Conservation (phyloP, 2,888 invertebrate species). For the Amblyteles armatorius region DNA sequence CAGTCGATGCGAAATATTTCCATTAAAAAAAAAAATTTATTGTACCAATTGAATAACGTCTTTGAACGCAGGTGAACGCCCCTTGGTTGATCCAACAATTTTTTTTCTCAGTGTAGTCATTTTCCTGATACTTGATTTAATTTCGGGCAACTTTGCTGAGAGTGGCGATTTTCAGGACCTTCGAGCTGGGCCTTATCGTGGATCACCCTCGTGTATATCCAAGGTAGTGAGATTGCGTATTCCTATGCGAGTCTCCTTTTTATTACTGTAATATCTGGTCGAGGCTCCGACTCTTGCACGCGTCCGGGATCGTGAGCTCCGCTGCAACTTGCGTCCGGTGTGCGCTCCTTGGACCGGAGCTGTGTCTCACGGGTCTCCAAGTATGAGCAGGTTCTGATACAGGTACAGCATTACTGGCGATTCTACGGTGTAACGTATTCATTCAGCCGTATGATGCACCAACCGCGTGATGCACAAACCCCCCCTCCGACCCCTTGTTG, state of each 20-base stretch:
- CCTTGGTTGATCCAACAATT: no score
- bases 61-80: no score
- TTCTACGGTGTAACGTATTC: background rate
- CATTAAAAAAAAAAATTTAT: no score
- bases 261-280: slow-evolving; percentile 27
- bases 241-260: slow-evolving; percentile 44
- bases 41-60: no score
- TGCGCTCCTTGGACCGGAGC: slow-evolving; percentile 24
- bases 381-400: background rate
- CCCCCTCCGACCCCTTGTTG: no score
- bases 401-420: background rate
- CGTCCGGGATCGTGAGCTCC: slow-evolving; percentile 29
- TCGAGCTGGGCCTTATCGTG: slow-evolving; percentile 57
- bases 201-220: slow-evolving; percentile 38
- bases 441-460: background rate
- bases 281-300: slow-evolving; percentile 46
- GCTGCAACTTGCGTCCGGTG: slow-evolving; percentile 2
- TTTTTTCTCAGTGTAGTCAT: no score
- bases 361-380: background rate
- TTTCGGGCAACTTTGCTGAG: no score
- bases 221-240: slow-evolving; percentile 50
- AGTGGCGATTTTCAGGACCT: no score
- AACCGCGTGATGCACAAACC: no score
- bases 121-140: no score
- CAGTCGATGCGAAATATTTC: no score